These are phyloP conservation scores for Phoeniculus purpureus DNA, from an alignment of 2,797 vertebrate genomes.

Conservation along the genomic window DNA sequence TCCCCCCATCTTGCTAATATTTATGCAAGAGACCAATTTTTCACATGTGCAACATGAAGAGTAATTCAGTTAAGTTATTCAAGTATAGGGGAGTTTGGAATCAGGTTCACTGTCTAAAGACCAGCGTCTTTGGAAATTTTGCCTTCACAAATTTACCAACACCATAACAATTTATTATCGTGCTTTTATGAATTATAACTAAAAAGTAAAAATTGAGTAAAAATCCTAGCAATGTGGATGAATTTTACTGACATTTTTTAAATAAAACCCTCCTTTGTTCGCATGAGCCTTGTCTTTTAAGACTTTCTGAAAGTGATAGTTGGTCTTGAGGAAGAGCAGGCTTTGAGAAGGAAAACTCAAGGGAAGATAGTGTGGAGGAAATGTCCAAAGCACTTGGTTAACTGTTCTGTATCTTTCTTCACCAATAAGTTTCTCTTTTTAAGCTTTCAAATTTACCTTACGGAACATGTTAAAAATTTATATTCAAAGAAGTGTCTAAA, in stretches of 20 bases:
- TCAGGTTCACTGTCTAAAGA: background rate
- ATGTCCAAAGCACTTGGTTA: constrained; percentile 44
- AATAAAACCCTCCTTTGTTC: background rate
- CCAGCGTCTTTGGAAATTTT: background rate
- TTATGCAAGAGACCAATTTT: background rate
- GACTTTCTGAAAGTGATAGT: constrained; percentile 3
- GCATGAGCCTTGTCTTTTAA: constrained; percentile 20
- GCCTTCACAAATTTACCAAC: background rate
- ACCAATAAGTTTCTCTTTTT: constrained; percentile 15
- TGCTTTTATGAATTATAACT: background rate
- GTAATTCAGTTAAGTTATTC: background rate
- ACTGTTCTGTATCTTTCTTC: constrained; percentile 37
- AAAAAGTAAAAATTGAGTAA: background rate
- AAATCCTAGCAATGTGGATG: background rate
- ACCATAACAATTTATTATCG: background rate
- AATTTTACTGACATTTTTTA: background rate
- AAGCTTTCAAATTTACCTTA: constrained; percentile 68
- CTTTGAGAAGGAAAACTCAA: constrained; percentile 23
- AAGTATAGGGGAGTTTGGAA: background rate
- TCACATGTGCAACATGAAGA: background rate
- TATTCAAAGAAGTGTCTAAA: constrained; percentile 27
- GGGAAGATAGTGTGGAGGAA: background rate
- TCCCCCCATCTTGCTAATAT: background rate
- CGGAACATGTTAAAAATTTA: constrained; percentile 57
- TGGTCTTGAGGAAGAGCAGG: background rate